Base-by-base conservation (phyloP, 2,113 vertebrate species). In the Sarotherodon lohbergeri region DNA sequence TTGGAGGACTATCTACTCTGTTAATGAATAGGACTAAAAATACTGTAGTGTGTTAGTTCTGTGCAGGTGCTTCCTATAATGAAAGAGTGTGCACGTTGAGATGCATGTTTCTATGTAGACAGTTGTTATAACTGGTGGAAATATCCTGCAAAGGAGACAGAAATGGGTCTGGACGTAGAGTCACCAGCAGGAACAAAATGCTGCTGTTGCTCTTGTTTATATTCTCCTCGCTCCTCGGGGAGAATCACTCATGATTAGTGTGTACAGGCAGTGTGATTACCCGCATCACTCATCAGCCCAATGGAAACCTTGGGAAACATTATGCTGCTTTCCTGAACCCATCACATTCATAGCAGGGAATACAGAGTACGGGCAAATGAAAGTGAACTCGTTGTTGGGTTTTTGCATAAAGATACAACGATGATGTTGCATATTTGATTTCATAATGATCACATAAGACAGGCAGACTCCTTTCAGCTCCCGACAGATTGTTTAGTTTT, bases 301-400 rank as follows among this genome's bases (percentile, higher is more conserved):
- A 87, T 89, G 93, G 86, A 95, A 94, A 92, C 85, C 86, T 61
- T 61, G 66, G 89, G 93, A 94, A 90, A 81, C 89, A 91, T 93
- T 90, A 83, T 9, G 3, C 66, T 56, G 57, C 79, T 80, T 87
- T 73, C 17, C 32, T 8, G 1, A 91, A 81, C 76, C 66, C 80
- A 90, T 81, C 86, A 82, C 29, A 50, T 86, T 92, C 41, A 27
- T 79, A 48, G 50, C 52, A 22, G 83, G 68, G 32, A 56, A 86
- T 17, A 76, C 24, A 66, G 55, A 81, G 59, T 55, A 36, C 39
- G 66, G 48, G 39, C 39, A 7, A 43, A 52, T 88, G 19, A 36
- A 78, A 85, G 43, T 59, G 12, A 39, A 71, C 48, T 68, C 46
- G 22, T 32, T 57, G 52, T 86, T 81, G 11, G 1, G 19, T 11